Evolutionary conservation across 2,888 invertebrate species (phyloP).

Genomic region (Chromoteleia sp.): DNA sequence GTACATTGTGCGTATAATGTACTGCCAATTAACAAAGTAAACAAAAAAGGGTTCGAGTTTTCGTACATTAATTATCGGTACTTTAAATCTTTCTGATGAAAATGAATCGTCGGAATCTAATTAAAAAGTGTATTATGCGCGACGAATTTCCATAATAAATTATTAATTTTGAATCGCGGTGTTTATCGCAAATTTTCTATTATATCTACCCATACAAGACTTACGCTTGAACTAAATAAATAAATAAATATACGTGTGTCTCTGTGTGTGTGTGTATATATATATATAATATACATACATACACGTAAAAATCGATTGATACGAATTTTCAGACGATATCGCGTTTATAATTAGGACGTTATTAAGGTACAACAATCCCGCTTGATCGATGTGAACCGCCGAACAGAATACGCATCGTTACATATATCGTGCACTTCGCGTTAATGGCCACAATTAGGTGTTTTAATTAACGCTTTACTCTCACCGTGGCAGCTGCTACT

Average conservation of each 20-base stretch:
- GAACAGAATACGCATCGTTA: constrained; percentile 70
- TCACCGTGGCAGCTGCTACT: constrained; percentile 81
- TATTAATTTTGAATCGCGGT: constrained; percentile 42
- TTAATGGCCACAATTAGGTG: constrained; percentile 85
- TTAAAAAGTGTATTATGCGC: constrained; percentile 55
- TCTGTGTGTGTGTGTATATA: not conserved
- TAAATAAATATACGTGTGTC: constrained; percentile 20
- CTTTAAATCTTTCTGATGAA: constrained; percentile 47
- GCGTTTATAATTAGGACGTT: constrained; percentile 70
- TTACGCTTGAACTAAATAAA: no score
- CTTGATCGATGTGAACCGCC: constrained; percentile 70
- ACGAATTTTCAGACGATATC: constrained; percentile 66
- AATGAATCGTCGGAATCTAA: constrained; percentile 50
- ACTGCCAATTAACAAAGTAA: constrained; percentile 61
- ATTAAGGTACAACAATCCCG: constrained; percentile 70
- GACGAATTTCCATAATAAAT: constrained; percentile 42
- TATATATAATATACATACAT: no score
- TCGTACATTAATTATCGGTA: constrained; percentile 56
- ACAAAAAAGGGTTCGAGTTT: constrained; percentile 54
- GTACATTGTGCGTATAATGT: constrained; percentile 45
- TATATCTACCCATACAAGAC: constrained; percentile 26
- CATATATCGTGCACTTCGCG: constrained; percentile 79
- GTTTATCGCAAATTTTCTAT: constrained; percentile 43
- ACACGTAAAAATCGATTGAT: constrained; percentile 48
- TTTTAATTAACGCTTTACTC: constrained; percentile 83